Percentiles rank a stretch among this genome's conserved stretches.
These are phyloP conservation scores for Oreochromis mossambicus DNA, from an alignment of 2,797 vertebrate genomes.

Conservation along the genomic window DNA sequence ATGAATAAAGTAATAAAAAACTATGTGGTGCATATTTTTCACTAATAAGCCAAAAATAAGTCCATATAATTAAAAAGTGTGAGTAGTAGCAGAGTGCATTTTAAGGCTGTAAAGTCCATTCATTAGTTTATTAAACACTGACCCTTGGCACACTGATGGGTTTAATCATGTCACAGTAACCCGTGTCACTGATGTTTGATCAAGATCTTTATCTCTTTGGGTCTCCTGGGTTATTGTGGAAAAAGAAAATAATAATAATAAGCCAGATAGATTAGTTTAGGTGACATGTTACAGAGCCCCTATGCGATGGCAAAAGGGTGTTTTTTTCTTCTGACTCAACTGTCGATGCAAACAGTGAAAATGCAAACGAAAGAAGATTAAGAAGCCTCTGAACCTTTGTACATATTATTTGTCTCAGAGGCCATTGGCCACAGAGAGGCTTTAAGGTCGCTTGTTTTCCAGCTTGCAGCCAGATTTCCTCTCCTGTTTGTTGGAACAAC, in stretches of 20 bases:
- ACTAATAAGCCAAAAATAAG: background rate
- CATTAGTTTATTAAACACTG: background rate
- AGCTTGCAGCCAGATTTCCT: background rate
- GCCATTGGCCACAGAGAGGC: fast-evolving
- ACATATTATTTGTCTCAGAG: background rate
- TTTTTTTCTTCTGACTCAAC: background rate
- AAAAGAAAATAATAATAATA: background rate
- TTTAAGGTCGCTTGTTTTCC: background rate
- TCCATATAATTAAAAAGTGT: background rate
- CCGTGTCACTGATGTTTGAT: background rate
- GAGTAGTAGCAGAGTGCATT: background rate
- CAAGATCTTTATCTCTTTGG: background rate
- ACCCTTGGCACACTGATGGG: background rate
- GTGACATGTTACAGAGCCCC: background rate
- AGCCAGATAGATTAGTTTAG: background rate
- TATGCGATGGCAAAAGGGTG: background rate
- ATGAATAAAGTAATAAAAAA: background rate
- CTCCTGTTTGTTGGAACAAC: background rate
- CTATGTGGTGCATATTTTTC: background rate
- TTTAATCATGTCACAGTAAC: background rate
- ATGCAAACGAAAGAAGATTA: background rate
- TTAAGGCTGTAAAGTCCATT: background rate
- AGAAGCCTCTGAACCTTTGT: background rate
- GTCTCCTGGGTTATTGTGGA: background rate
- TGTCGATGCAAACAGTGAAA: background rate